Percentiles rank a stretch among this genome's conserved stretches.
Evolutionary conservation across 2,113 vertebrate species (phyloP).

Genomic region (Cairina moschata): DNA sequence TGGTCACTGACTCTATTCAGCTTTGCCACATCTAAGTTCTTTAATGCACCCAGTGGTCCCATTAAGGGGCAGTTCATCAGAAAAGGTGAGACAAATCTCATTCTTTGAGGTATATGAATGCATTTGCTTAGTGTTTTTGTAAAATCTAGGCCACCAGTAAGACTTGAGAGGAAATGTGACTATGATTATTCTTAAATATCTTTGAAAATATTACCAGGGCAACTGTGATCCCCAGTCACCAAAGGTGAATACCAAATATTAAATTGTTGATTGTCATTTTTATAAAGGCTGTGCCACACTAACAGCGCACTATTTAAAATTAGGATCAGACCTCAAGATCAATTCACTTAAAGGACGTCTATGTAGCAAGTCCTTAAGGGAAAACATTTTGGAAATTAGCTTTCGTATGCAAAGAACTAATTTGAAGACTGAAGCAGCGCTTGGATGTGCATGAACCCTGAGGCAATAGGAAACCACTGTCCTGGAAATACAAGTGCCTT

Average conservation of each 20-base stretch:
- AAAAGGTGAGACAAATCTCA: not conserved
- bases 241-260: not conserved
- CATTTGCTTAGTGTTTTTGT: not conserved
- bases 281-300: not conserved
- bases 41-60: not conserved
- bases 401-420: not conserved
- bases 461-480: not conserved
- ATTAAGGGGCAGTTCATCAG: not conserved
- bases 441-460: accelerated
- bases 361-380: not conserved
- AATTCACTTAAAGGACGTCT: not conserved
- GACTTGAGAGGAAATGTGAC: not conserved
- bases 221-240: not conserved
- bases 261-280: not conserved
- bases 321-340: not conserved
- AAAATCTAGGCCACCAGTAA: not conserved
- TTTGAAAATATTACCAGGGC: not conserved
- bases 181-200: not conserved
- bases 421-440: not conserved
- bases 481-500: not conserved
- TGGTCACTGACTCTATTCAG: not conserved
- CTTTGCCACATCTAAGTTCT: not conserved
- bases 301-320: not conserved
- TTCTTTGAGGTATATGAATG: not conserved
- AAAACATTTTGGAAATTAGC: not conserved